Conservation (phyloP, 2,797 vertebrate genomes). For the Scolopax rusticola region DNA sequence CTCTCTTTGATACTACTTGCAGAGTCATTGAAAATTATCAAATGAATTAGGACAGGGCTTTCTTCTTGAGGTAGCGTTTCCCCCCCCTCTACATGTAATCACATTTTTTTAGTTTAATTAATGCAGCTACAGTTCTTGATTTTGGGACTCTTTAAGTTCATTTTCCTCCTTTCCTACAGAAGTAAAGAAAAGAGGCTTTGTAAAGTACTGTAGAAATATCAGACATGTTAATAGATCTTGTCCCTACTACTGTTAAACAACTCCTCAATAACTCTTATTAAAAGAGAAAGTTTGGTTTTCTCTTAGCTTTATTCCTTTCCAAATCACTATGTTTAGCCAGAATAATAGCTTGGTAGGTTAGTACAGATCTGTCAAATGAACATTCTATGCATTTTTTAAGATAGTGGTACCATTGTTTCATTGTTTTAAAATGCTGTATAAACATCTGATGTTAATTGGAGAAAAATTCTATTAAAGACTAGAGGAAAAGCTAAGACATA, state of each 20-base stretch:
- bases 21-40: not conserved
- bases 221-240: not conserved
- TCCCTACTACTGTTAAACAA: not conserved
- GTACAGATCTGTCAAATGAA: not conserved
- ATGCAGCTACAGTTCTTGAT: not conserved
- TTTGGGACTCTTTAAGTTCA: not conserved
- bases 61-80: not conserved
- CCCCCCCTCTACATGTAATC: not conserved
- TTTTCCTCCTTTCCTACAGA: not conserved
- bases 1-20: not conserved
- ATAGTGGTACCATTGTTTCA: not conserved
- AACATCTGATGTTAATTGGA: not conserved
- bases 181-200: not conserved
- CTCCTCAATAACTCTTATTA: not conserved
- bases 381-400: not conserved
- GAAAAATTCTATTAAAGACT: not conserved
- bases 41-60: not conserved
- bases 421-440: slow-evolving; percentile 35
- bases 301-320: not conserved
- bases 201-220: not conserved
- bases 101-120: not conserved
- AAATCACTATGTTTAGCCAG: not conserved
- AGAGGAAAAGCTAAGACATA: not conserved
- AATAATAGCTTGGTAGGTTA: slow-evolving; percentile 1
- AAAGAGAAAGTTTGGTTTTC: not conserved